phyloP scores from a whole-genome alignment of 1,140 invertebrate species.

The Neotoxoptera formosana region DNA sequence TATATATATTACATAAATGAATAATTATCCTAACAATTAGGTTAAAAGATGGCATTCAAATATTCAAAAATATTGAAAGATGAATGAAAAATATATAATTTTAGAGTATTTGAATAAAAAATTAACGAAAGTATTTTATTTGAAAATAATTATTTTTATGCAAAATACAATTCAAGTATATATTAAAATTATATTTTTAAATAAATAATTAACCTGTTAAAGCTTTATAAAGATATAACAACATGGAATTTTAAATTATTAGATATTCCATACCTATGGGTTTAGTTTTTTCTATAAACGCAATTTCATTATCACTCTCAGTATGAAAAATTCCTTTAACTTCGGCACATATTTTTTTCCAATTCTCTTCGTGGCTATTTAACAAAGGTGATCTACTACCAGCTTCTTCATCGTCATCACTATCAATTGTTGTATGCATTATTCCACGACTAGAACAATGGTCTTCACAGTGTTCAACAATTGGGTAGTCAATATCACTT shows the following conservation, averaged over 20 bases:
- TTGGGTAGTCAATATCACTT: conserved; percentile 82
- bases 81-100: background rate
- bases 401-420: conserved; percentile 58
- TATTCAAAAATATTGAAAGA: background rate
- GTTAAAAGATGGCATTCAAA: background rate
- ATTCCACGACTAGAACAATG: conserved; percentile 66
- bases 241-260: background rate
- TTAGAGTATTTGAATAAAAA: background rate
- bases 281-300: conserved; percentile 43
- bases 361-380: conserved; percentile 33
- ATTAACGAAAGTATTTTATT: background rate
- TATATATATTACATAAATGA: background rate
- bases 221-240: background rate
- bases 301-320: conserved; percentile 48
- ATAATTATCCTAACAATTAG: background rate
- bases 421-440: conserved; percentile 62
- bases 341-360: conserved; percentile 15
- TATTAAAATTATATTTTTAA: background rate
- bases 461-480: conserved; percentile 83
- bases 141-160: background rate
- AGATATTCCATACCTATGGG: conserved; percentile 5
- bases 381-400: conserved; percentile 57
- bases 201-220: background rate
- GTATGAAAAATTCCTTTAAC: conserved; percentile 16
- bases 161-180: background rate